phyloP scores from a whole-genome alignment of 2,888 invertebrate genomes.

The Leistus spinibarbis region DNA sequence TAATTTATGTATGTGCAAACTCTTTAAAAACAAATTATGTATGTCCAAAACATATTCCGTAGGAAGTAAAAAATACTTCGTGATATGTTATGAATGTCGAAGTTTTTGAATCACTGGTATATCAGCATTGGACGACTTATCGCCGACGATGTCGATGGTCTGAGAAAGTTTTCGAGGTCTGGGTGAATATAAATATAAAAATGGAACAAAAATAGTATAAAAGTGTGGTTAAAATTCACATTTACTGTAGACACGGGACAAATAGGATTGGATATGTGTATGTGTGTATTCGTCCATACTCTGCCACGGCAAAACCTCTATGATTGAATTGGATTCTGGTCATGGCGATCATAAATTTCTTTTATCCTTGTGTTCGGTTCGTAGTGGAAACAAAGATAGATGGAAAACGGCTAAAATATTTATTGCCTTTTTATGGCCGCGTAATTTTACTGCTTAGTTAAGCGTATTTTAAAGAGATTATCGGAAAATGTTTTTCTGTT shows the following conservation, averaged over 20 bases:
- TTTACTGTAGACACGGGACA: slow-evolving; percentile 37
- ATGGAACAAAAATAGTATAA: slow-evolving; percentile 34
- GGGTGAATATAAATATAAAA: slow-evolving; percentile 5
- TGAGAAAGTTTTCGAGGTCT: background rate
- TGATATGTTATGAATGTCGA: too few species aligned
- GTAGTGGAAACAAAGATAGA: slow-evolving; percentile 1
- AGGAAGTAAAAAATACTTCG: too few species aligned
- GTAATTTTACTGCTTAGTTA: slow-evolving; percentile 39
- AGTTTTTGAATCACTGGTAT: background rate
- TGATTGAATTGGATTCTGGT: slow-evolving; percentile 39
- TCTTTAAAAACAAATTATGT: too few species aligned
- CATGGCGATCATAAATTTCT: slow-evolving; percentile 39
- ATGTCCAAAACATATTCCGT: too few species aligned
- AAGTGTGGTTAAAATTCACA: slow-evolving; percentile 37
- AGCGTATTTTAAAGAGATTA: slow-evolving; percentile 38
- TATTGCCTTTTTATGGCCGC: slow-evolving; percentile 34
- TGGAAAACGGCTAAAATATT: slow-evolving; percentile 28
- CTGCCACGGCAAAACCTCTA: slow-evolving; percentile 28
- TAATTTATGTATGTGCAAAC: too few species aligned
- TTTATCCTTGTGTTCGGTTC: slow-evolving; percentile 35
- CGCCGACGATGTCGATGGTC: background rate
- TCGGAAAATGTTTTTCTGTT: slow-evolving; percentile 18
- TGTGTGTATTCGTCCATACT: slow-evolving; percentile 21
- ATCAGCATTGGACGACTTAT: background rate
- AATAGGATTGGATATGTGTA: slow-evolving; percentile 38